phyloP scores from a whole-genome alignment of 2,113 vertebrate genomes.

The Hipposideros armiger region DNA sequence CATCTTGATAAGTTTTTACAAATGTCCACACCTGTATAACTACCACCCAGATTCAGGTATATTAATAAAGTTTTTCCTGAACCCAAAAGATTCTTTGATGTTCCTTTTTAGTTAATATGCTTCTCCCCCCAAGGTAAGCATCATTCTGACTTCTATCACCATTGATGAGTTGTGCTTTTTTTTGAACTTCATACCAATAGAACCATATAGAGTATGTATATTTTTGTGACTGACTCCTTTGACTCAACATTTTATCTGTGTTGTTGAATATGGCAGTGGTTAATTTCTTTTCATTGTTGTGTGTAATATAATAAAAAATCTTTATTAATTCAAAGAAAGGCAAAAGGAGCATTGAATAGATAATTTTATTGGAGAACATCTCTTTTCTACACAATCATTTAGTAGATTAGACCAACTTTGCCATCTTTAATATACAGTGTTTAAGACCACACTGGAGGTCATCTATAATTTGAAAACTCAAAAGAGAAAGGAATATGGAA shows the following conservation, averaged over 20 bases:
- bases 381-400: background rate
- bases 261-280: background rate
- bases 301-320: background rate
- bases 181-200: background rate
- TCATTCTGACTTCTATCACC: background rate
- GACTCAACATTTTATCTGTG: background rate
- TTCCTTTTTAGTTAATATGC: background rate
- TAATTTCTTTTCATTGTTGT: slow-evolving; percentile 13
- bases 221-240: background rate
- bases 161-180: background rate
- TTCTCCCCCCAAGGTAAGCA: background rate
- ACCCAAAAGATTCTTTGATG: background rate
- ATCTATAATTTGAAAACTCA: background rate
- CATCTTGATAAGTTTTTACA: background rate
- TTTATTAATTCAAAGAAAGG: background rate
- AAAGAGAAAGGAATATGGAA: background rate
- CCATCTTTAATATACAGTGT: background rate
- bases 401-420: background rate
- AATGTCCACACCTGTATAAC: background rate
- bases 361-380: background rate
- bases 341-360: background rate
- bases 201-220: background rate
- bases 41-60: background rate
- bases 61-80: background rate
- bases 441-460: background rate